Evolutionary conservation across 1,140 invertebrate species (phyloP), one percentile per base, ranked within the genome.

Genomic region (Octopus bimaculoides): DNA sequence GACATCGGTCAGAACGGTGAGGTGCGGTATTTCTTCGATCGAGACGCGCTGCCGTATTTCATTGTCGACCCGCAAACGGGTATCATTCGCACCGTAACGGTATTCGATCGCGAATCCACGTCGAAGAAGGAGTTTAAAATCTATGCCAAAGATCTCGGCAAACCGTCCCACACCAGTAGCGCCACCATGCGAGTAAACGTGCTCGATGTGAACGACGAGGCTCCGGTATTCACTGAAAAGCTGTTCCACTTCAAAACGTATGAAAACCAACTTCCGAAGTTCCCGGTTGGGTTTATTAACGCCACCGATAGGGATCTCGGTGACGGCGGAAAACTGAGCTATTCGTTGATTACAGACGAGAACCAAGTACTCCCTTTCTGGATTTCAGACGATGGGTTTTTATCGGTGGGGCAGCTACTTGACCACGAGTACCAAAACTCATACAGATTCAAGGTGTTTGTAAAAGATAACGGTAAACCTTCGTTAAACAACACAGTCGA

Each of bases 181-280:
- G 97, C 97, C 0, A 94, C 96, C 85, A 90, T 99, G n/a, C 88
- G 96, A 69, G 93, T 99, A 0, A 96, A 95, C 87, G 92, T 98
- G 26, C 94, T 93, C 1, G 97, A 98, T 88, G 94, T 96, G 4
- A 98, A 98, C 88, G 97, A 98, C 89, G 97, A 98, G 89, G 91
- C 93, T 4, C 97, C 97, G 0, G 92, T 94, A 81, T 98, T 98
- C 78, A 82, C 79, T 17, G 66, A 83, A 10, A n/a, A 81, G n/a
- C 80, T 80, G 54, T 84, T 83, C 56, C 74, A 82, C 12, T 86
- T 84, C 80, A 80, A 77, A 52, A 77, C 85, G n/a, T 75, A 80
- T 17, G 86, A 87, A 79, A 83, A 85, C 77, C 41, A 79, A 4
- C 71, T 81, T 12, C 77, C 77, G 52, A 54, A 79, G 54, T 81